Evolutionary conservation across 2,888 invertebrate species (phyloP), one percentile per base, ranked within the genome.

Genomic region (Peribatodes rhomboidaria): DNA sequence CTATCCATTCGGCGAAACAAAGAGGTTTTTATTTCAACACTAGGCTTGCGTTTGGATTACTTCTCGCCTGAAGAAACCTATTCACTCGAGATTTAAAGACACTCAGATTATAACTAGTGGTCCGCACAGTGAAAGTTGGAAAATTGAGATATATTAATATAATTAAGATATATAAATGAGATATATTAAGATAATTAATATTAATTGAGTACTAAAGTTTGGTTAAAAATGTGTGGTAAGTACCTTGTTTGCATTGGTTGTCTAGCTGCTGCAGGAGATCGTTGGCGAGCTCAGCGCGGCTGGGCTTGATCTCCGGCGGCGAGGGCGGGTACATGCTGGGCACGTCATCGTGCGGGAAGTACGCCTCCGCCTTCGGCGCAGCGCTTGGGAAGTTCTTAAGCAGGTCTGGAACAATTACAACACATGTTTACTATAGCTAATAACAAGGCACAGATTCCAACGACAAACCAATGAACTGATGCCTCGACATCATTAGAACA

Each of bases 221-320:
- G 9, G 11, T 6, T 27, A 8, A 42, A 10, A 42, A 11, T 11
- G 18, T 9, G 7, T n/a, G 9, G 2, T 27, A 27, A 27, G 6
- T 82, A 95, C 96, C 96, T 94, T 95, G 95, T 92, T 96, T 96
- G 84, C 95, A 95, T 87, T 94, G 94, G 80, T 94, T 95, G 78
- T 96, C 95, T 72, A 96, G 89, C 89, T 95, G 95, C 86, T 95
- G 95, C 84, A 96, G 91, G 72, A 96, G 92, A 81, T 95, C 95
- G 79, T 93, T 93, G 69, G 95, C 95, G 67, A 95, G 94, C 82
- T 96, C 95, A 18, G 95, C 95, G 67, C 87, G 88, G 68, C 82
- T 88, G 56, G 91, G 92, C 78, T 92, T 92, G 79, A 81, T 70
- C 71, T 92, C 93, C 56, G 81, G 83, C 61, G 93, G 92, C 1